These are phyloP conservation scores for Nasonia oneida DNA, from an alignment of 2,888 invertebrate genomes.

Conservation along the genomic window DNA sequence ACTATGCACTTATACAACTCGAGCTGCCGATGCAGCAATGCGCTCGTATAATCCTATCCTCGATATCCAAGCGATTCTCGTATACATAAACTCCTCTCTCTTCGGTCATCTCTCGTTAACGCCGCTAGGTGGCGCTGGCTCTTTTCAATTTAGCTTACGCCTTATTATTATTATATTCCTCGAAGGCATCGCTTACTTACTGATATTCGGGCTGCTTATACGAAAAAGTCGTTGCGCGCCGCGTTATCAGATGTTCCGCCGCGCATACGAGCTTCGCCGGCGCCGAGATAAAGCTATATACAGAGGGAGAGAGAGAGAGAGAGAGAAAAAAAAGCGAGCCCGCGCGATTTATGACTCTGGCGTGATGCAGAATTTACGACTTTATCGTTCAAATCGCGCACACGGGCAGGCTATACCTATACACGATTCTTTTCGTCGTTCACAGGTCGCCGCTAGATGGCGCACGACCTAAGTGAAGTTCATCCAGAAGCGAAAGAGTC, in stretches of 20 bases:
- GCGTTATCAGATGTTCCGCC: not conserved
- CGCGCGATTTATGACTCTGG: slow-evolving; percentile 68
- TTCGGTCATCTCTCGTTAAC: not conserved
- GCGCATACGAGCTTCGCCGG: not conserved
- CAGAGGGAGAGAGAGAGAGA: not conserved
- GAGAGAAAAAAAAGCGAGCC: slow-evolving; percentile 33
- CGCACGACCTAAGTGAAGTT: not conserved
- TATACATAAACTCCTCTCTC: not conserved
- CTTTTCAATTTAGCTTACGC: not conserved
- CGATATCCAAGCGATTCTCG: not conserved
- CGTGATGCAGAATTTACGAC: slow-evolving; percentile 68
- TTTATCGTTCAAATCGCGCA: slow-evolving; percentile 26
- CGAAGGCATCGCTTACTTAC: no score
- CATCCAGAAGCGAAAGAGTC: no score
- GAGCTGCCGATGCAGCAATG: not conserved
- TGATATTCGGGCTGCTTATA: not conserved
- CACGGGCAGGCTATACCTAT: not conserved
- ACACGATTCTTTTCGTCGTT: not conserved
- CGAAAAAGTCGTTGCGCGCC: not conserved
- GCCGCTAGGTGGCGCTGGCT: not conserved
- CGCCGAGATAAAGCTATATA: not conserved
- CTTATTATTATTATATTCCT: no score
- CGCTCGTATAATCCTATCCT: not conserved
- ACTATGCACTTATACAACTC: no score
- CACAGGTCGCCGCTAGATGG: not conserved